These are phyloP conservation scores for Ectobius pallidus DNA, from an alignment of 2,888 invertebrate species.

Conservation along the genomic window DNA sequence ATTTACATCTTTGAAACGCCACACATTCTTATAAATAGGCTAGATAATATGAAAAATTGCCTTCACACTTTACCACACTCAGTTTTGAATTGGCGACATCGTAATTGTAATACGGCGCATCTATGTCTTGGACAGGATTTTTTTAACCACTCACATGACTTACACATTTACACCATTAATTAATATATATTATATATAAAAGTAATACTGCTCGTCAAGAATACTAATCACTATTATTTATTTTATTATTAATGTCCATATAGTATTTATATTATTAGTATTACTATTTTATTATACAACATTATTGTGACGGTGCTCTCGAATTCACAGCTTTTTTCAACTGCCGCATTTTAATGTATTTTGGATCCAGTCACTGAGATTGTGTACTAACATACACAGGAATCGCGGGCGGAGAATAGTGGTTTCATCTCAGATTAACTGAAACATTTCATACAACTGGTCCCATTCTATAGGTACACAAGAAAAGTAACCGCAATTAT, in stretches of 20 bases:
- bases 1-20: background rate
- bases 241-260: constrained; percentile 12
- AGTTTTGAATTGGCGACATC: background rate
- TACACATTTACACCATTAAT: constrained; percentile 18
- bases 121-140: constrained; percentile 9
- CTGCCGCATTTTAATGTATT: too few relatives aligned
- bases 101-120: background rate
- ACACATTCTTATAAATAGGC: background rate
- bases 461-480: too few relatives aligned
- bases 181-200: constrained; percentile 26
- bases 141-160: constrained; percentile 19
- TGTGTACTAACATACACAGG: background rate
- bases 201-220: constrained; percentile 28
- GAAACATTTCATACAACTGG: too few relatives aligned
- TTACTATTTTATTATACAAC: background rate
- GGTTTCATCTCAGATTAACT: too few relatives aligned
- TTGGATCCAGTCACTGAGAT: too few relatives aligned
- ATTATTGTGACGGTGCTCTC: constrained; percentile 20
- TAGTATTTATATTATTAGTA: constrained; percentile 16
- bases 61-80: background rate
- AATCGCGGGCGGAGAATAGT: too few relatives aligned
- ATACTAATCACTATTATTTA: constrained; percentile 1
- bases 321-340: background rate
- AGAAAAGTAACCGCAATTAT: too few relatives aligned
- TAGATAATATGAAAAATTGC: constrained; percentile 1